Percentiles rank a stretch among this genome's conserved stretches.
Conservation (phyloP, 2,113 vertebrate species). For the Desmodus rotundus region DNA sequence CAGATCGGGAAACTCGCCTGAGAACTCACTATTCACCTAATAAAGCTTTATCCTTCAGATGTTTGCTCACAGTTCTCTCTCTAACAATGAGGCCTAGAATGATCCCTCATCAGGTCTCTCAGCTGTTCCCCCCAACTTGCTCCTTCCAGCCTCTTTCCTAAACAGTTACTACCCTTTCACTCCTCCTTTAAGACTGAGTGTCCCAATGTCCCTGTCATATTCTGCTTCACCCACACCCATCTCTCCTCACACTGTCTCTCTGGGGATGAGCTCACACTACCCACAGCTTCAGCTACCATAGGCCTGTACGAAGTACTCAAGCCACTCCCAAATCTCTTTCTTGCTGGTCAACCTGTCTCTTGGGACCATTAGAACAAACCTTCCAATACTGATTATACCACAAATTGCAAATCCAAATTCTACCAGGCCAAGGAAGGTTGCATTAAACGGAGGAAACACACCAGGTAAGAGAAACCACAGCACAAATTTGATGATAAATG, state of each 20-base stretch:
- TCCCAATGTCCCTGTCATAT: background rate
- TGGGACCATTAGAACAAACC: background rate
- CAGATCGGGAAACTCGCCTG: background rate
- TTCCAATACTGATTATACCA: background rate
- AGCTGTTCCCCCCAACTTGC: background rate
- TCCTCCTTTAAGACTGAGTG: background rate
- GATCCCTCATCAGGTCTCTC: background rate
- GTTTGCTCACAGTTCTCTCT: background rate
- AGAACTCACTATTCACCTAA: slow-evolving; percentile 48
- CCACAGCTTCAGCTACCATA: background rate
- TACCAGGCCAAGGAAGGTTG: background rate
- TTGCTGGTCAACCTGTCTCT: background rate
- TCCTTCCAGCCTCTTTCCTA: background rate
- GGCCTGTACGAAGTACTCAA: background rate
- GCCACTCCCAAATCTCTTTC: background rate
- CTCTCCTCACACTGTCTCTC: background rate
- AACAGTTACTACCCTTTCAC: background rate
- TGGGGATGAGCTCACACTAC: background rate
- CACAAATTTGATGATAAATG: background rate
- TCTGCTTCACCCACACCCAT: background rate
- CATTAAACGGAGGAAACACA: background rate
- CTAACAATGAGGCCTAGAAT: background rate
- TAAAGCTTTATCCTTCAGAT: background rate
- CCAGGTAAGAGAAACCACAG: background rate
- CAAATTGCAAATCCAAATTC: background rate